Conservation (phyloP, 1,140 invertebrate genomes). For the Leptoteleia sp. region DNA sequence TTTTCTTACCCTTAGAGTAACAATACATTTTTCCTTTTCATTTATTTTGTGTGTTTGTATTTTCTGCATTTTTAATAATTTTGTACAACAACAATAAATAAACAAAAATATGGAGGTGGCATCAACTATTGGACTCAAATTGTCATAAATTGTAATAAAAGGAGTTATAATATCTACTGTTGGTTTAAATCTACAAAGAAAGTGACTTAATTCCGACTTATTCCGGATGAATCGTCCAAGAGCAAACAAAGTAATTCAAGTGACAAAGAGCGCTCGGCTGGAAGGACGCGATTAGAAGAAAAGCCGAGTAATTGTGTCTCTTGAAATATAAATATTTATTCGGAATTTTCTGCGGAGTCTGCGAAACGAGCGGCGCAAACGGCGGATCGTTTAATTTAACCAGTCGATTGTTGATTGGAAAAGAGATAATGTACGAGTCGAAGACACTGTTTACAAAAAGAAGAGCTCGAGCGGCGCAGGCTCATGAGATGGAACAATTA, state of each 20-base stretch:
- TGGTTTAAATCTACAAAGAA: no score
- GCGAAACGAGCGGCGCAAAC: slow-evolving; percentile 8
- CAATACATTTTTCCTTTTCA: no score
- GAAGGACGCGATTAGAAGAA: slow-evolving; percentile 8
- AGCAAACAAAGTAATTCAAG: background rate
- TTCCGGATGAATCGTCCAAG: no score
- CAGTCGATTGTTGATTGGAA: slow-evolving; percentile 11
- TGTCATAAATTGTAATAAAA: no score
- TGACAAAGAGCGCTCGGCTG: background rate
- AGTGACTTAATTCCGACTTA: no score
- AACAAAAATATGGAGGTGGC: no score
- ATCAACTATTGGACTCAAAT: no score
- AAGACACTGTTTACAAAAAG: slow-evolving; percentile 17
- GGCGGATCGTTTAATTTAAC: slow-evolving; percentile 15
- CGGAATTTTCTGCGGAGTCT: background rate
- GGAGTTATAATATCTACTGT: no score
- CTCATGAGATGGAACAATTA: slow-evolving; percentile 51
- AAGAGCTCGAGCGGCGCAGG: background rate
- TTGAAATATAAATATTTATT: slow-evolving; percentile 12
- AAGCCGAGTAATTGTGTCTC: background rate
- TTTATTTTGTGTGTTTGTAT: no score
- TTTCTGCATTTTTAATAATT: no score
- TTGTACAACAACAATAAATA: no score
- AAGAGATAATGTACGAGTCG: slow-evolving; percentile 2
- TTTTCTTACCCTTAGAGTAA: no score